phyloP scores from a whole-genome alignment of 2,888 invertebrate species.

The Doris montereyensis region DNA sequence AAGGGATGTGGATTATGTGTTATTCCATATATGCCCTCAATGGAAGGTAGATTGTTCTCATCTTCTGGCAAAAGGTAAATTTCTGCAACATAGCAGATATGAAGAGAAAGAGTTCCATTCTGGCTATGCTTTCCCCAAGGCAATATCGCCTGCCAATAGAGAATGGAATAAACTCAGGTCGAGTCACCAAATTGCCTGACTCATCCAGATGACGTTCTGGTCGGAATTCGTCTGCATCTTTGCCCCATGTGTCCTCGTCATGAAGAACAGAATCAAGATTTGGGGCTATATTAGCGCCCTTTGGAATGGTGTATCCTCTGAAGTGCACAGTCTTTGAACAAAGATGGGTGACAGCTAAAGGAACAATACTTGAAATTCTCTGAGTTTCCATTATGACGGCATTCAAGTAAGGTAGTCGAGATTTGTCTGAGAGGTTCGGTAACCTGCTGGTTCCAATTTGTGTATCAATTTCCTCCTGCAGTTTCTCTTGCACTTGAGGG shows the following conservation, averaged over 20 bases:
- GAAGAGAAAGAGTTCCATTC: background rate
- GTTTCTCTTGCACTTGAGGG: background rate
- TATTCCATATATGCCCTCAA: background rate
- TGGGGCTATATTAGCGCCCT: constrained; percentile 50
- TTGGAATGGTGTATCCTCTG: constrained; percentile 61
- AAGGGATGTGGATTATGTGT: background rate
- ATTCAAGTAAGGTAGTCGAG: constrained; percentile 51
- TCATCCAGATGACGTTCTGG: constrained; percentile 58
- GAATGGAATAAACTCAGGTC: constrained; percentile 9
- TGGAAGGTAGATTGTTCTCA: background rate
- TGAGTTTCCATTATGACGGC: constrained; percentile 62
- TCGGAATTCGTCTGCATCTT: constrained; percentile 51
- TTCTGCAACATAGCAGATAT: background rate
- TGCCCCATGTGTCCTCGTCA: constrained; percentile 51
- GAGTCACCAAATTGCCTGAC: constrained; percentile 39
- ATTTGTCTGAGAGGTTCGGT: constrained; percentile 49
- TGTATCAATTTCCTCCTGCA: constrained; percentile 49
- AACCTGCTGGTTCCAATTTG: constrained; percentile 65
- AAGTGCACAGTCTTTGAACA: constrained; percentile 48
- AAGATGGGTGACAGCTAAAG: constrained; percentile 45
- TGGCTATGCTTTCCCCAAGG: background rate
- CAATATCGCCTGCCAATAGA: background rate
- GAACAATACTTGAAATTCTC: constrained; percentile 54
- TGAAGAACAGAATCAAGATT: constrained; percentile 56
- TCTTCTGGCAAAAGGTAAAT: background rate